Evolutionary conservation across 2,113 vertebrate genomes (phyloP), one percentile per base, ranked within the genome.

Genomic region (Panthera leo): DNA sequence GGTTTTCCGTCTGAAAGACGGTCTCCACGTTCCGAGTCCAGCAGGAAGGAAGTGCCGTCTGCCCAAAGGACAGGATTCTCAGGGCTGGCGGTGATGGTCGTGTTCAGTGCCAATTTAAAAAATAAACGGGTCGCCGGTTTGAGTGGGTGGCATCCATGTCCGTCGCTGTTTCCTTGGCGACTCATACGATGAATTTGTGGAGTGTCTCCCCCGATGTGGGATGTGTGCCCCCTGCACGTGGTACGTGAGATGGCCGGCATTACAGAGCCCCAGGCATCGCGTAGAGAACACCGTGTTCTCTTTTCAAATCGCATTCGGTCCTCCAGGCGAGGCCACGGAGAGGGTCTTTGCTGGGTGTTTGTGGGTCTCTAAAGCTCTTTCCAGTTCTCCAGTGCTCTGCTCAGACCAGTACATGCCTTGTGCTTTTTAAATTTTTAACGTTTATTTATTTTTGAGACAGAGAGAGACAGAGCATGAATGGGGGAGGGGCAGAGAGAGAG

Each of bases 231-330:
- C 23, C 11, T 5, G 29, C 16, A 18, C 3, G 34, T n/a, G 85
- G 29, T 0, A 2, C 39, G 4, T 2, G 61, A 29, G 48, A 55
- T 27, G 31, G 23, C 16, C 0, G 0, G 10, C 45, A 8, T 55
- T n/a, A 15, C 18, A 8, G 31, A 63, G 45, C 12, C 58, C 39
- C 34, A 4, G 68, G 58, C 39, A 12, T 78, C 63, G 27, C 3
- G 1, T 12, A 36, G 19, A 36, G 63, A 51, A 61, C 42, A 23
- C 5, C 4, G 15, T 75, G 7, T 42, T 10, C 42, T 80, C 42
- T 63, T 89, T 85, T 34, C 27, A 39, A 6, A 21, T 6, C 42
- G 1, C 13, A 21, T 36, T 68, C 51, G 2, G 4, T n/a, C 23
- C 2, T 83, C 63, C 34, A 8, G 45, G 25, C 23, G 85, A 88